Base-by-base conservation (phyloP, 2,888 invertebrate species). In the Cryptus viduatorius region DNA sequence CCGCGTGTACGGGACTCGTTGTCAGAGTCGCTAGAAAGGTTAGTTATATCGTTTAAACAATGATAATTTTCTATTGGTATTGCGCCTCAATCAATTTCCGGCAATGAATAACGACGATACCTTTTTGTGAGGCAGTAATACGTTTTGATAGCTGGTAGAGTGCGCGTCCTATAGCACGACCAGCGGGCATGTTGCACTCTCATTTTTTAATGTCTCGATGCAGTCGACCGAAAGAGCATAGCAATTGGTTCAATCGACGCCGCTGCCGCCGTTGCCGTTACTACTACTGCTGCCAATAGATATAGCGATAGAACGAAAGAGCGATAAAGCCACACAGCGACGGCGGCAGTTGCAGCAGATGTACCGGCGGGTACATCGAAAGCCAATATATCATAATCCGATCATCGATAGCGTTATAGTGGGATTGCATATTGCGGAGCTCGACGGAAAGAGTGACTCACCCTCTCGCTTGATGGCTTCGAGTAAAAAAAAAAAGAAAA, bases 1-100 rank as follows among this genome's bases (percentile, higher is more conserved):
- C 97, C 88, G 94, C 97, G 81, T 97, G 98, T 85, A 98, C 98
- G 0, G 96, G 96, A 1, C 95, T 98, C 82, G 97, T 98, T 87
- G 97, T 98, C 76, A 95, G 96, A 85, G 95, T 97, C 67, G 97
- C 97, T 1, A 95, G 96, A 79, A 95, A 96, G 83, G 94, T 97
- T 68, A 89, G 88, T 78, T 79, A 37, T 3, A 10, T 56, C 24
- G 56, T 12, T 4, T 12, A 56, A 53, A 46, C 31, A 12, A 59
- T 31, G 29, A 37, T 53, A n/a, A 50, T 24, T 29, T 72, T n/a
- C n/a, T 7, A 59, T 29, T 37, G 53, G n/a, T 42, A 7, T 48
- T 12, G 37, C 31, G 14, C 50, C 8, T 29, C 37, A 16, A 50
- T 50, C 24, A 4, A 12, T 37, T 48, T 44, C 1, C 44, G 3